phyloP scores from a whole-genome alignment of 1,140 invertebrate genomes.

The Aphelinus certus region DNA sequence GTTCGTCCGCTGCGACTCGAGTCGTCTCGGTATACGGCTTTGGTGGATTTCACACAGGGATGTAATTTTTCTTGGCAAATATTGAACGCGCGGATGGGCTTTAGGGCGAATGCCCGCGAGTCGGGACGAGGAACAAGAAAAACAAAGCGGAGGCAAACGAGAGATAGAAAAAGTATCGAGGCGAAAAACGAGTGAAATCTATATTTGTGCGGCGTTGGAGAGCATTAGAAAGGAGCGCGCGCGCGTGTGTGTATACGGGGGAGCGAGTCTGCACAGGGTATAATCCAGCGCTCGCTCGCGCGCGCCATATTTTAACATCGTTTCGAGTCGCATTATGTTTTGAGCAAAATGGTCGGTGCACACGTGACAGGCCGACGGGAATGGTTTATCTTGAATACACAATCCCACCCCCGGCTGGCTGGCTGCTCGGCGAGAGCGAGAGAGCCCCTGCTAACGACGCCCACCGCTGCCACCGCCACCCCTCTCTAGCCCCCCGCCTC shows the following conservation, averaged over 20 bases:
- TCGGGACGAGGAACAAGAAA: too few species aligned
- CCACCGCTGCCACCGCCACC: conserved; percentile 47
- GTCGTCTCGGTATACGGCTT: too few species aligned
- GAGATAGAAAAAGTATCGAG: conserved; percentile 1
- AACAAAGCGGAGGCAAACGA: too few species aligned
- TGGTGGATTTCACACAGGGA: too few species aligned
- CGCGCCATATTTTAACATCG: conserved; percentile 61
- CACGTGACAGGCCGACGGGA: conserved; percentile 61
- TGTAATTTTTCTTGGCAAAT: too few species aligned
- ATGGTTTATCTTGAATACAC: conserved; percentile 65
- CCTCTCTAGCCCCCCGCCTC: conserved; percentile 20
- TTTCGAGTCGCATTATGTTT: conserved; percentile 61
- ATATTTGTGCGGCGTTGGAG: too few species aligned
- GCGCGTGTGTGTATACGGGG: conserved; percentile 42
- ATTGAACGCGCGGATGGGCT: too few species aligned
- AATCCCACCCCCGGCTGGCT: conserved; percentile 50
- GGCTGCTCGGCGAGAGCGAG: conserved; percentile 19
- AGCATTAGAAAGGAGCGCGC: neutral
- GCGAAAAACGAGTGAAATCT: neutral
- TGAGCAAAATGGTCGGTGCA: conserved; percentile 63
- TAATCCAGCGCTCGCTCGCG: neutral
- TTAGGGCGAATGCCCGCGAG: too few species aligned
- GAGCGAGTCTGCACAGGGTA: neutral
- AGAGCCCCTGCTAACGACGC: conserved; percentile 57
- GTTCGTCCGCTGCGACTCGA: too few species aligned